Percentiles rank a stretch among this genome's conserved stretches.
These are phyloP conservation scores for Octonoba sinensis DNA, from an alignment of 2,888 invertebrate genomes.

Conservation along the genomic window DNA sequence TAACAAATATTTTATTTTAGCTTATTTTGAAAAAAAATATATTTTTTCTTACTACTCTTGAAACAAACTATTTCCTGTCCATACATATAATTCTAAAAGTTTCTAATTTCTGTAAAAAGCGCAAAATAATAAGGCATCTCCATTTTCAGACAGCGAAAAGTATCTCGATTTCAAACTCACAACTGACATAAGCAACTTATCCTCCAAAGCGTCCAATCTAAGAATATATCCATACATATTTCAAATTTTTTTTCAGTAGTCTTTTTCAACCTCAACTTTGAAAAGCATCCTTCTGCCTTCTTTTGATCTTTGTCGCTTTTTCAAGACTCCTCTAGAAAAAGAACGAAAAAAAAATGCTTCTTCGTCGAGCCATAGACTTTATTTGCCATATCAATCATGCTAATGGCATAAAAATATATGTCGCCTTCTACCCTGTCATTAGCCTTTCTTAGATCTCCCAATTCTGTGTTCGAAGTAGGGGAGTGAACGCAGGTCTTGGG, in stretches of 20 bases:
- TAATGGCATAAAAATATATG: constrained; percentile 61
- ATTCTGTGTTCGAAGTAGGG: constrained; percentile 17
- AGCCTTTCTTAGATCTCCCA: constrained; percentile 44
- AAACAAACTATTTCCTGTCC: no score
- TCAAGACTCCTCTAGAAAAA: constrained; percentile 20
- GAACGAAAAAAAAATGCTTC: constrained; percentile 13
- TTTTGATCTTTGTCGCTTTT: constrained; percentile 55
- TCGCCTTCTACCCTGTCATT: constrained; percentile 50
- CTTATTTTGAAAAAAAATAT: no score
- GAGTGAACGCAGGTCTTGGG: neutral
- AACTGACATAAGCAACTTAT: constrained; percentile 42
- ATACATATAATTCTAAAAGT: no score
- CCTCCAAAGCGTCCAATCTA: constrained; percentile 35
- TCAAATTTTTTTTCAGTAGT: constrained; percentile 22
- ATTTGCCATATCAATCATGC: constrained; percentile 62
- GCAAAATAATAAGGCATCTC: no score
- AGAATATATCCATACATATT: constrained; percentile 43
- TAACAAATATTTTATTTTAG: no score
- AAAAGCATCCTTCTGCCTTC: constrained; percentile 47
- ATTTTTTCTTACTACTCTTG: no score
- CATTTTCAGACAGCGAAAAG: no score
- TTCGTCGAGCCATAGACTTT: constrained; percentile 43
- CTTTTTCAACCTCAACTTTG: constrained; percentile 50
- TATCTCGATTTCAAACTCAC: no score
- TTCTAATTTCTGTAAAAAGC: no score